Percentiles rank a stretch among this genome's conserved stretches.
phyloP scores from a whole-genome alignment of 2,888 invertebrate species.

The Melanotus villosus region DNA sequence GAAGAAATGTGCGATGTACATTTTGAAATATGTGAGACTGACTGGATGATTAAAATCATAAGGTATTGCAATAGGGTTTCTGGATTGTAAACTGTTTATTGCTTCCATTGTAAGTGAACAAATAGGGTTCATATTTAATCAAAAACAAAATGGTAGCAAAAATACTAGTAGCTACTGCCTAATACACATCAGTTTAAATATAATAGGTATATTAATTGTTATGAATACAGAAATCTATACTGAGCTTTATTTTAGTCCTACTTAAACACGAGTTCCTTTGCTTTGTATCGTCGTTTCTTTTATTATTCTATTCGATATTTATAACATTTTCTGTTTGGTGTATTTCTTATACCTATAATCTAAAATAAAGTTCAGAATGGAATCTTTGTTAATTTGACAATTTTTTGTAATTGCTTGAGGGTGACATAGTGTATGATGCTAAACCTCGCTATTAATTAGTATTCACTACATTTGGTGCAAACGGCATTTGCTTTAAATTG shows the following conservation, averaged over 20 bases:
- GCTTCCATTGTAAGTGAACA: not conserved
- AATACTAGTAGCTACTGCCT: slow-evolving; percentile 1
- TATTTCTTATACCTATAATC: not conserved
- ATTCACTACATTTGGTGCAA: too few relatives aligned
- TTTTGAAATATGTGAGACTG: slow-evolving; percentile 27
- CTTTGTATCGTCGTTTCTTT: too few relatives aligned
- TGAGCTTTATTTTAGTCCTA: not conserved
- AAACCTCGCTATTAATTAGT: not conserved
- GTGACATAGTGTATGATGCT: slow-evolving; percentile 18
- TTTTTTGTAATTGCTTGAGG: slow-evolving; percentile 25
- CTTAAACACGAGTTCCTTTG: not conserved
- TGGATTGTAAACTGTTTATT: slow-evolving; percentile 19
- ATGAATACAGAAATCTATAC: not conserved
- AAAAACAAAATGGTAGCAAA: not conserved
- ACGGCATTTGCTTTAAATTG: too few relatives aligned
- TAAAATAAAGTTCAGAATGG: not conserved
- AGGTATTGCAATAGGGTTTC: slow-evolving; percentile 5
- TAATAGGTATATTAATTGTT: slow-evolving; percentile 17
- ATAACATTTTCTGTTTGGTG: not conserved
- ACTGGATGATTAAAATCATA: slow-evolving; percentile 20
- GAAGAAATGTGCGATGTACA: slow-evolving; percentile 27
- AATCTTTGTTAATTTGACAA: slow-evolving; percentile 10
- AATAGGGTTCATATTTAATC: slow-evolving; percentile 15
- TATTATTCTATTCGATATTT: too few relatives aligned
- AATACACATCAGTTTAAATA: not conserved